Percentiles rank a stretch among this genome's conserved stretches.
Evolutionary conservation across 2,113 vertebrate genomes (phyloP).

Genomic region (Chaenocephalus aceratus): DNA sequence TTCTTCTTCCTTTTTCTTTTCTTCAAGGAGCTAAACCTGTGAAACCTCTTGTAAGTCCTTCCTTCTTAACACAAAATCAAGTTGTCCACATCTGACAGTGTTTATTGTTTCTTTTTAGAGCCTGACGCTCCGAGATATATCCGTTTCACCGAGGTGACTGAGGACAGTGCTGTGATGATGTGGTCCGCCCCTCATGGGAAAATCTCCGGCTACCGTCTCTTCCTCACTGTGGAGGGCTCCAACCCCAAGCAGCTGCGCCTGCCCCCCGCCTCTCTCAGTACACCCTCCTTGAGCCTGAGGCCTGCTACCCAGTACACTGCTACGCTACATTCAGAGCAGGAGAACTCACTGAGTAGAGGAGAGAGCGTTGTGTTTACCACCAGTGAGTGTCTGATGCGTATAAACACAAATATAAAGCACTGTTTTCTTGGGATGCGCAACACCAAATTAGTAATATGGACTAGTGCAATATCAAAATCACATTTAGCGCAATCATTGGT

Average conservation of each 20-base stretch:
- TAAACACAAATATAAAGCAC: not conserved
- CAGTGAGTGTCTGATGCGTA: slow-evolving; percentile 81
- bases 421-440: not conserved
- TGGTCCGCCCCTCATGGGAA: slow-evolving; percentile 89
- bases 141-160: slow-evolving; percentile 87
- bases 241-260: slow-evolving; percentile 88
- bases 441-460: too few relatives aligned
- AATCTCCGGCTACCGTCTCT: slow-evolving; percentile 89
- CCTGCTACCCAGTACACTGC: slow-evolving; percentile 88
- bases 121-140: slow-evolving; percentile 88
- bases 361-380: slow-evolving; percentile 87
- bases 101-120: slow-evolving; percentile 75
- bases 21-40: not conserved
- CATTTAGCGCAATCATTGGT: too few relatives aligned
- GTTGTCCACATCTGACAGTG: not conserved
- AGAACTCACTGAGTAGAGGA: slow-evolving; percentile 85
- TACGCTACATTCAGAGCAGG: slow-evolving; percentile 87
- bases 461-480: too few relatives aligned
- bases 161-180: slow-evolving; percentile 86
- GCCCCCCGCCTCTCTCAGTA: slow-evolving; percentile 84
- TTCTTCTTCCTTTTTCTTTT: not conserved
- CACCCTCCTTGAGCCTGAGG: slow-evolving; percentile 87
- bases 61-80: not conserved
- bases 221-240: slow-evolving; percentile 86
- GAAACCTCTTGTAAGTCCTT: not conserved